phyloP scores from a whole-genome alignment of 2,113 vertebrate genomes.

The Rhodinocichla rosea region DNA sequence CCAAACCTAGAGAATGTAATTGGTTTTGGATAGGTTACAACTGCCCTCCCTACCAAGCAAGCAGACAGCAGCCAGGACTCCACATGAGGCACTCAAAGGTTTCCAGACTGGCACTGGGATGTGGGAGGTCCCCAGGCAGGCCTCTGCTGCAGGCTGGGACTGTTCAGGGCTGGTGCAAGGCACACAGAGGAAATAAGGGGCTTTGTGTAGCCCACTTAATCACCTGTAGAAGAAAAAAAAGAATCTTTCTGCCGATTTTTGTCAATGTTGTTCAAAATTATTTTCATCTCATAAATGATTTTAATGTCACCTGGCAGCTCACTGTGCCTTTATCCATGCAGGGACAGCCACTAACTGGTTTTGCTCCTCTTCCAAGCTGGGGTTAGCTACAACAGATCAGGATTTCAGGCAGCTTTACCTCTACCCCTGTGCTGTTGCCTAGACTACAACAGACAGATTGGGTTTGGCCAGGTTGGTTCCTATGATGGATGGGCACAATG shows the following conservation, averaged over 20 bases:
- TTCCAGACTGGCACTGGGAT: not conserved
- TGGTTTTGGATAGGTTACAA: not conserved
- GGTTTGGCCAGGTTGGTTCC: not conserved
- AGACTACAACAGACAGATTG: not conserved
- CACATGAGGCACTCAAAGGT: fast-evolving
- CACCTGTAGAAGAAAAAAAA: not conserved
- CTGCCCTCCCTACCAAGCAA: not conserved
- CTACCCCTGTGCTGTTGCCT: not conserved
- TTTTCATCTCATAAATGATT: not conserved
- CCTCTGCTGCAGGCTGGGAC: not conserved
- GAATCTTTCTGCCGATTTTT: not conserved
- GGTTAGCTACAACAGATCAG: not conserved
- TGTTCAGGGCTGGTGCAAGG: not conserved
- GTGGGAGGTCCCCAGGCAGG: not conserved
- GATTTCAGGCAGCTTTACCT: not conserved
- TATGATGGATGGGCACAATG: not conserved
- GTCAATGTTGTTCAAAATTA: not conserved
- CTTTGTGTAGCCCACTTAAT: not conserved
- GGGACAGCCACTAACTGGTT: not conserved
- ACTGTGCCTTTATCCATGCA: not conserved
- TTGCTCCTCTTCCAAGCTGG: not conserved
- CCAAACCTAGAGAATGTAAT: not conserved
- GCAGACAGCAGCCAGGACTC: not conserved
- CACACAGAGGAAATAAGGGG: not conserved
- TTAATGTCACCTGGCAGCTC: not conserved